Percentiles rank a stretch among this genome's conserved stretches.
Conservation (phyloP, 1,140 invertebrate genomes). For the Battus philenor region DNA sequence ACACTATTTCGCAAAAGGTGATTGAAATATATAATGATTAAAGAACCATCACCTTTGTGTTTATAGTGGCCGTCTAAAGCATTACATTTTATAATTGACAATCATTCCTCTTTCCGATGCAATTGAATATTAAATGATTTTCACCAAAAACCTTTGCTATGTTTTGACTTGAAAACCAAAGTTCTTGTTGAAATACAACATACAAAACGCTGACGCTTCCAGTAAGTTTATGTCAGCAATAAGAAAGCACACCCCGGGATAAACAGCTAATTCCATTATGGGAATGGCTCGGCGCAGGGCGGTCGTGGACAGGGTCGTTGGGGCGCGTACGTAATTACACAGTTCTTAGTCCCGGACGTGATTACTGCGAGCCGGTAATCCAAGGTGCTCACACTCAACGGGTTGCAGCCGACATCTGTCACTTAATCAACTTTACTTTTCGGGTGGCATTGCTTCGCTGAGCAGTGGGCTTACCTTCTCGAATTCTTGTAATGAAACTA, state of each 20-base stretch:
- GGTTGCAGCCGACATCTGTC: slow-evolving; percentile 11
- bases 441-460: not conserved
- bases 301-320: slow-evolving; percentile 14
- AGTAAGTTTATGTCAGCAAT: slow-evolving; percentile 19
- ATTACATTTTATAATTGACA: no score
- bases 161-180: no score
- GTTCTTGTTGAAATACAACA: no score
- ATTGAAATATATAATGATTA: no score
- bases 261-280: slow-evolving; percentile 56
- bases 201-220: slow-evolving; percentile 19
- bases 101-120: no score
- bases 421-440: slow-evolving; percentile 5
- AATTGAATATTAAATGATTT: no score
- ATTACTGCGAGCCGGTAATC: slow-evolving; percentile 8
- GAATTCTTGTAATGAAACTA: no score
- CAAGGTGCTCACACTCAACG: slow-evolving; percentile 3
- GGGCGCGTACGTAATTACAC: slow-evolving; percentile 14
- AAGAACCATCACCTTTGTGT: no score
- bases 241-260: slow-evolving; percentile 32
- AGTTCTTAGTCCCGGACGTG: slow-evolving; percentile 10
- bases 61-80: no score
- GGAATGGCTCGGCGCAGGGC: slow-evolving; percentile 28
- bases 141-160: no score
- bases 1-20: no score
- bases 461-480: no score